Base-by-base conservation (phyloP, 1,140 invertebrate species). In the Drosophila trapezifrons region DNA sequence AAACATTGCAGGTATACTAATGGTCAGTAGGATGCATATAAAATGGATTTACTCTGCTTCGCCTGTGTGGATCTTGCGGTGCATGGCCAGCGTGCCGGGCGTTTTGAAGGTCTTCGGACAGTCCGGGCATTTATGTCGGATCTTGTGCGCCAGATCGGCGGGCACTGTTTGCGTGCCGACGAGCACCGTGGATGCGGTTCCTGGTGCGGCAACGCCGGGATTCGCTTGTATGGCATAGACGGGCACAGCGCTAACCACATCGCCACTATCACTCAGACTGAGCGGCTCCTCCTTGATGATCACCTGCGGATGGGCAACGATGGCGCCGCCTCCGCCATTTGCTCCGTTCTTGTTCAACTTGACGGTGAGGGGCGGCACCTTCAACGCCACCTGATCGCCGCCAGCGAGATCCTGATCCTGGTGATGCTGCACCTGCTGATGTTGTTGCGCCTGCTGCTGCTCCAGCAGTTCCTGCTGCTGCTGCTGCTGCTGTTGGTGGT, bases 41-140 rank as follows among this genome's bases (percentile, higher is more conserved):
- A 75, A 67, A 66, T 78, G 63, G 59, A 86, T 90, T 90, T 91
- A 91, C 90, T 91, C 90, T 91, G 90, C 87, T 87, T 93, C 92
- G 54, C 92, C 92, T 43, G 90, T 92, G 70, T 92, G 91, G 35
- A 91, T 82, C 71, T 92, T 92, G 52, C 85, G 83, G 73, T 92
- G 91, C 90, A 91, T 91, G 40, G 87, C 89, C 77, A 92, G 67
- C 29, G 91, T 92, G 59, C 89, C 90, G 51, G 82, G 90, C 17
- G 90, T 92, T 58, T 91, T 91, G 49, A 92, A 92, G 27, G 90
- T 91, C 70, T 90, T 91, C 43, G 90, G 89, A 46, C 91, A 92
- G 49, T 92, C 90, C 15, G 90, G 89, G 63, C 91, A 92, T 80
- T 91, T 92, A 43, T 91, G 90, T 15, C 91, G 89, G n/a, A 91